Evolutionary conservation across 2,797 vertebrate genomes (phyloP).

Genomic region (Phalanger gymnotis): DNA sequence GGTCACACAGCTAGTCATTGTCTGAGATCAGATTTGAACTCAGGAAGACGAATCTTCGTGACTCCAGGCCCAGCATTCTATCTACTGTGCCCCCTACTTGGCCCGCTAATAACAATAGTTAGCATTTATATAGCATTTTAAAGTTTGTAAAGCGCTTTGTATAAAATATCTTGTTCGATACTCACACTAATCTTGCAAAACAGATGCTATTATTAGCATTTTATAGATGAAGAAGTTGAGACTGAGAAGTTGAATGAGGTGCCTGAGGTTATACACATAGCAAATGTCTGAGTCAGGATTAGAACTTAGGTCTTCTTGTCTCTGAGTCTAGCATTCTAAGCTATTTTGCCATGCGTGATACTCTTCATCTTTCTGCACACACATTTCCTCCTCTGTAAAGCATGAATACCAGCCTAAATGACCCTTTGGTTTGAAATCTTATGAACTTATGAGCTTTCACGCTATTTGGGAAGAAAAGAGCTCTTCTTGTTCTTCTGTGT

Average conservation of each 20-base stretch:
- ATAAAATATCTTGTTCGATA: not conserved
- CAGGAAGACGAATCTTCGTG: not conserved
- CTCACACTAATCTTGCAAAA: not conserved
- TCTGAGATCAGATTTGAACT: not conserved
- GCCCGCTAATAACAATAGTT: not conserved
- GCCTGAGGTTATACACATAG: not conserved
- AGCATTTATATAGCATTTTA: not conserved
- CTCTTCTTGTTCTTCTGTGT: not conserved
- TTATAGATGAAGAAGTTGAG: not conserved
- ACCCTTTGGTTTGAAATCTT: not conserved
- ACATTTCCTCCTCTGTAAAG: not conserved
- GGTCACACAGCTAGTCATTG: not conserved
- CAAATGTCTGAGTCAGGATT: not conserved
- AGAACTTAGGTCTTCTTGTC: not conserved
- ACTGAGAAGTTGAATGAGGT: not conserved
- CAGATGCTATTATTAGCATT: not conserved
- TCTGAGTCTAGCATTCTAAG: not conserved
- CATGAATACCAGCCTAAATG: not conserved
- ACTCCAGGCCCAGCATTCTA: not conserved
- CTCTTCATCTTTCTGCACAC: not conserved
- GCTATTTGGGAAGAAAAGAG: not conserved
- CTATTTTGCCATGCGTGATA: not conserved
- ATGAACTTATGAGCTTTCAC: not conserved
- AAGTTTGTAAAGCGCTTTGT: not conserved
- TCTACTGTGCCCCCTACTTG: not conserved